A percentile compares a stretch with the other conserved stretches of the same genome.
Evolutionary conservation across 2,113 vertebrate species (phyloP).

Genomic region (Scomber japonicus): DNA sequence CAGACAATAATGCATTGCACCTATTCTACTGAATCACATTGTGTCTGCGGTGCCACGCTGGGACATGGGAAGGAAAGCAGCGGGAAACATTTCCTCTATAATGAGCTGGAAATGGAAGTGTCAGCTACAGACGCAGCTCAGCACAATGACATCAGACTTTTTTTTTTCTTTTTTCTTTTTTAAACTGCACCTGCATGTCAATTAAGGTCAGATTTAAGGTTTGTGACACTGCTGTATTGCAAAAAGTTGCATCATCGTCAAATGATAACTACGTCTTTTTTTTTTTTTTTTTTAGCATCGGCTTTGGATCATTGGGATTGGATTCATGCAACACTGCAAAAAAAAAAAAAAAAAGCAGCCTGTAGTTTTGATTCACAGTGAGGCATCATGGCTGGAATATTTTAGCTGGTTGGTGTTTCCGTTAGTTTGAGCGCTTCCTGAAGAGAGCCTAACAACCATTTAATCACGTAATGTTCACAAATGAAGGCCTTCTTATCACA

Average conservation of each 20-base stretch:
- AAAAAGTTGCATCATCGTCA: neutral
- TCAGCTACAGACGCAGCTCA: neutral
- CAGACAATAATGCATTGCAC: no score
- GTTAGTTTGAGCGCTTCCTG: neutral
- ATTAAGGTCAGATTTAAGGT: no score
- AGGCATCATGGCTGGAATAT: neutral
- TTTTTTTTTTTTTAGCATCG: no score
- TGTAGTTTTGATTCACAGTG: neutral
- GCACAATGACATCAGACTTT: no score
- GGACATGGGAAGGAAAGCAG: no score
- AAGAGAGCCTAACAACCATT: neutral
- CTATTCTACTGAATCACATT: no score
- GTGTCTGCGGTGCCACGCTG: no score
- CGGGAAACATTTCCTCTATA: neutral
- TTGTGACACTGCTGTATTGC: neutral
- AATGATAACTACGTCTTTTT: neutral
- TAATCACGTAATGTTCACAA: conserved; percentile 16
- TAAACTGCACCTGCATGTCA: no score
- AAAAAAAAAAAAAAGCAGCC: neutral
- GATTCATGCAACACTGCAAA: neutral
- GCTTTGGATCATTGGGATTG: no score
- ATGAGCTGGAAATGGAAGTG: neutral
- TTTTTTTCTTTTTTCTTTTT: no score
- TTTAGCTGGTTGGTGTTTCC: conserved; percentile 3
- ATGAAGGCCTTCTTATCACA: conserved; percentile 22